Evolutionary conservation across 1,140 invertebrate genomes (phyloP).

Genomic region (Heliconius nattereri): DNA sequence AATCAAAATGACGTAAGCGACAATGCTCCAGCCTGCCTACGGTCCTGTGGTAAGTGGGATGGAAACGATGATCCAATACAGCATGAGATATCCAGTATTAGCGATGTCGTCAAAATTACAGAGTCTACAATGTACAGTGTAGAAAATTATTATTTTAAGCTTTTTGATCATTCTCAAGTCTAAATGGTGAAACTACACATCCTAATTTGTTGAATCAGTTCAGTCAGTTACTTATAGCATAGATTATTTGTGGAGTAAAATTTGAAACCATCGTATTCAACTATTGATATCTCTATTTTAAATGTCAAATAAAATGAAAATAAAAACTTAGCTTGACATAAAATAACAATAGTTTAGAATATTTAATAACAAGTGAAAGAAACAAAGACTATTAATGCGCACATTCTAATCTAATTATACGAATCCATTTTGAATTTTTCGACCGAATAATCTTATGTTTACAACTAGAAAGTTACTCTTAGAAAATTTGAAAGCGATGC

Average conservation of each 20-base stretch:
- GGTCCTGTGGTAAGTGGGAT: slow-evolving; percentile 34
- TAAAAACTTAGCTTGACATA: not conserved
- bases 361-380: slow-evolving; percentile 25
- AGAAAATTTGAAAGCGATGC: slow-evolving; percentile 47
- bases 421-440: slow-evolving; percentile 48
- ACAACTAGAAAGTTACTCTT: slow-evolving; percentile 65
- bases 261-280: not conserved
- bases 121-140: not conserved
- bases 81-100: slow-evolving; percentile 2
- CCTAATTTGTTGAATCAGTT: no score
- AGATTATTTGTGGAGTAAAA: not conserved
- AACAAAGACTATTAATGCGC: slow-evolving; percentile 26
- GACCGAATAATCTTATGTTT: slow-evolving; percentile 62
- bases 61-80: slow-evolving; percentile 19
- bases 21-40: slow-evolving; percentile 42
- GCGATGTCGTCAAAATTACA: slow-evolving; percentile 6
- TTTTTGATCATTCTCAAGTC: no score
- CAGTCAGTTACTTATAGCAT: not conserved
- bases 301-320: not conserved
- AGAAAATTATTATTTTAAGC: no score
- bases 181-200: no score
- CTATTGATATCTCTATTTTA: not conserved
- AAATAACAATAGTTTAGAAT: not conserved
- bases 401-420: slow-evolving; percentile 50
- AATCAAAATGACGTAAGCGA: slow-evolving; percentile 41